Evolutionary conservation across 2,888 invertebrate species (phyloP), one percentile per base, ranked within the genome.

Genomic region (Hirtodrosophila confusa): DNA sequence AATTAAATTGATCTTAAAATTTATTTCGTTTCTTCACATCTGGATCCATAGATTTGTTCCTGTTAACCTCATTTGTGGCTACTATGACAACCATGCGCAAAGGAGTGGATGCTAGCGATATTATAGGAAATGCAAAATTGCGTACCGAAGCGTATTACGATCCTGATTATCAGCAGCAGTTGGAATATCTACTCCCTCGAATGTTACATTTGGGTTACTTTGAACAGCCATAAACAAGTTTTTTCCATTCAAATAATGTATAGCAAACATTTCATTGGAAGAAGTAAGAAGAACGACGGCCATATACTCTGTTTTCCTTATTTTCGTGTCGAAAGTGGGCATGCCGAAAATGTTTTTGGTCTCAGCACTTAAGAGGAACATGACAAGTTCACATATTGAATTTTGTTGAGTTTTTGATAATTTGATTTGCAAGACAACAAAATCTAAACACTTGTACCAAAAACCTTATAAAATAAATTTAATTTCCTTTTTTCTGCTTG

Each of bases 171-270:
- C 36, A 31, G 3, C 31, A 45, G 0, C 82, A 75, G 23, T 40
- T 64, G 8, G 55, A 56, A 17, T 36, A n/a, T 10, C 11, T 75
- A 7, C 37, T 88, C 23, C 75, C 76, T 10, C 68, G 64, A 37
- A 77, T 79, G 40, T 45, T 85, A 27, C 63, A 73, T 23, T 24
- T 55, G 9, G 87, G 88, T 0, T 88, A 82, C 47, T 80, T 88
- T 29, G 78, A 86, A 3, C 40, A 55, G 10, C 60, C 51, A 1
- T 60, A 36, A 12, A 40, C 29, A 12, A 55, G n/a, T 9, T 1
- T 3, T 7, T 36, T 3, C 7, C 9, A 27, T 24, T 11, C 29
- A 35, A 17, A 12, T 39, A 11, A 27, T 23, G 4, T 23, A 49
- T 12, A n/a, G 4, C 31, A 31, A 23, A 39, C 39, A 9, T 11